Conservation (phyloP, 2,888 invertebrate genomes). For the Hypercompe scribonia region DNA sequence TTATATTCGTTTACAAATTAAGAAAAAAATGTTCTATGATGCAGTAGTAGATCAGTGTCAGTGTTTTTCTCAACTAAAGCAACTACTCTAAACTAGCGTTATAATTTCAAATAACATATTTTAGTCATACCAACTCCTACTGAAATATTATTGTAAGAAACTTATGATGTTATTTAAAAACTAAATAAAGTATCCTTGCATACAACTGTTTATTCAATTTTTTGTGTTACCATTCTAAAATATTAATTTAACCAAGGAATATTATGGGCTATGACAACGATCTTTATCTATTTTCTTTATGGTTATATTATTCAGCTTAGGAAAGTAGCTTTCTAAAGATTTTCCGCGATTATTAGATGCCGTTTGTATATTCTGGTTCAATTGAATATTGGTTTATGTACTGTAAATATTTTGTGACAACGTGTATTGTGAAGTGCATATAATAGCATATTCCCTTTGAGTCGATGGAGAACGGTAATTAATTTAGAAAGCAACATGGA, state of each 20-base stretch:
- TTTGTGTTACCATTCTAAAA: constrained; percentile 12
- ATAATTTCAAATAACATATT: neutral
- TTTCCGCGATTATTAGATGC: constrained; percentile 59
- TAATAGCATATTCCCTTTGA: constrained; percentile 25
- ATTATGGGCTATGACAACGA: constrained; percentile 10
- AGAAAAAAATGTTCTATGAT: neutral
- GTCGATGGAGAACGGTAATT: constrained; percentile 51
- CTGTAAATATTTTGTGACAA: constrained; percentile 19
- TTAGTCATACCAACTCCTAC: neutral
- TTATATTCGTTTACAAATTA: neutral
- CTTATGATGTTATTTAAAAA: neutral
- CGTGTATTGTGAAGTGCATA: constrained; percentile 32
- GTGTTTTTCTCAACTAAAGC: neutral
- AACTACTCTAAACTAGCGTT: neutral
- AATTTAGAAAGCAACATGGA: constrained; percentile 87
- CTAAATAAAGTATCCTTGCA: neutral
- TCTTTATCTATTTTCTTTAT: constrained; percentile 49
- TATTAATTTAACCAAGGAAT: constrained; percentile 1
- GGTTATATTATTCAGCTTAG: constrained; percentile 58
- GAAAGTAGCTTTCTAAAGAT: constrained; percentile 84
- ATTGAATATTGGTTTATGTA: constrained; percentile 24
- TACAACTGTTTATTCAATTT: neutral
- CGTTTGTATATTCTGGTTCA: constrained; percentile 41
- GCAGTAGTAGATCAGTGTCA: neutral
- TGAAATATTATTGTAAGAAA: neutral